Base-by-base conservation (phyloP, 2,113 vertebrate genomes). In the Phyllostomus hastatus region DNA sequence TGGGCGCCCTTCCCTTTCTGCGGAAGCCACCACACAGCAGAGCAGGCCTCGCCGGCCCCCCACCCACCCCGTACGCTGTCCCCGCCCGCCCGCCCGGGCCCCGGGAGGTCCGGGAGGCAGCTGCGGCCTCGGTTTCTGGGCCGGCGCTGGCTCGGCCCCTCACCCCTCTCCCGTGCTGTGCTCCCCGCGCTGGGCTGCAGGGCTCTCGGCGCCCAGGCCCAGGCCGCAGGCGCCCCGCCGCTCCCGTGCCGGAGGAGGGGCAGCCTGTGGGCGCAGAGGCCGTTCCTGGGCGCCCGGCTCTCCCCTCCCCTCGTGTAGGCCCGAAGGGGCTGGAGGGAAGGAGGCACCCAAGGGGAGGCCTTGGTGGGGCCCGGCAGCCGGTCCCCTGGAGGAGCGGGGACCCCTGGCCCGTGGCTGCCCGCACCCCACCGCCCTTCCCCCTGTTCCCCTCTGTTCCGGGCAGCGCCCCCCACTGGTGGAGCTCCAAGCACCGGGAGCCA, bases 101-200 rank as follows among this genome's bases (percentile, higher is more conserved):
- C 75, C 14, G 50, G 67, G 87, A 84, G 66, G 46, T 6, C 38
- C 20, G 28, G 87, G 12, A 43, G 20, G 0, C 5, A 41, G 78
- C n/a, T n/a, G 52, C 8, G 1, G 84, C 76, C 89, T 96, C 81
- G 48, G 88, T 76, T 80, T 94, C 95, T 75, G 61, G 1, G 2
- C 33, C 9, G 1, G 48, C 10, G 10, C 59, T 12, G 67, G 12
- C 33, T n/a, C 14, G 76, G 66, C 16, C 59, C 33, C 28, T 43
- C 10, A 4, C 31, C 28, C 75, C 31, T 0, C 8, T 41, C 14
- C 52, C 26, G 38, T 2, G 10, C 17, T 1, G 61, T 4, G 19
- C 46, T 61, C 43, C 26, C 22, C 33, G 33, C 43, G 15, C 19
- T 7, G 0, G 1, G 20, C n/a, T 7, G 17, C 3, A 2, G 33